Conservation (phyloP, 30 jellyfish, hydroid and myxozoan genomes). For the Aurelia sp. region DNA sequence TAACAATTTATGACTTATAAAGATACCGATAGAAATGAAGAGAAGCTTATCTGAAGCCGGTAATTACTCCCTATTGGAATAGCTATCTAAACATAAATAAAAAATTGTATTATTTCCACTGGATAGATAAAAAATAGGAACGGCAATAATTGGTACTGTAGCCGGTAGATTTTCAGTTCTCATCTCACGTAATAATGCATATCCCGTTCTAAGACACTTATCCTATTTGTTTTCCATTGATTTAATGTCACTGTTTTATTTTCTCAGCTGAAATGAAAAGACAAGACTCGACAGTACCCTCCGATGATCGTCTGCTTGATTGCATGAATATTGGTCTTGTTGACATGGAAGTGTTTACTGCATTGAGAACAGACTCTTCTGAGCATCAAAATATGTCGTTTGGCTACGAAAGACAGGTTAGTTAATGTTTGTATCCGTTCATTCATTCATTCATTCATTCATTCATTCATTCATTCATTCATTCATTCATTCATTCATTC, state of each 20-base stretch:
- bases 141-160: too few species aligned
- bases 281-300: slow-evolving; percentile 45
- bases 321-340: slow-evolving; percentile 86
- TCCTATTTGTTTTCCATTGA: too few species aligned
- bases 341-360: slow-evolving; percentile 96
- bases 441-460: too few species aligned
- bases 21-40: too few species aligned
- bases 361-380: slow-evolving; percentile 58
- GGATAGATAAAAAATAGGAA: too few species aligned
- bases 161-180: too few species aligned
- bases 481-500: neutral
- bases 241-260: neutral
- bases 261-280: slow-evolving; percentile 27
- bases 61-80: too few species aligned
- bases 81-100: too few species aligned
- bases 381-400: slow-evolving; percentile 56
- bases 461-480: neutral
- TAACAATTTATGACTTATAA: too few species aligned
- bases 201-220: neutral
- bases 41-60: too few species aligned
- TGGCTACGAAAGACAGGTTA: slow-evolving; percentile 77
- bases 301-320: slow-evolving; percentile 86
- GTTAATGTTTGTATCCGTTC: neutral
- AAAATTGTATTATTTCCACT: too few species aligned
- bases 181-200: too few species aligned